phyloP scores from a whole-genome alignment of 2,888 invertebrate genomes.

The Orthosia gracilis region DNA sequence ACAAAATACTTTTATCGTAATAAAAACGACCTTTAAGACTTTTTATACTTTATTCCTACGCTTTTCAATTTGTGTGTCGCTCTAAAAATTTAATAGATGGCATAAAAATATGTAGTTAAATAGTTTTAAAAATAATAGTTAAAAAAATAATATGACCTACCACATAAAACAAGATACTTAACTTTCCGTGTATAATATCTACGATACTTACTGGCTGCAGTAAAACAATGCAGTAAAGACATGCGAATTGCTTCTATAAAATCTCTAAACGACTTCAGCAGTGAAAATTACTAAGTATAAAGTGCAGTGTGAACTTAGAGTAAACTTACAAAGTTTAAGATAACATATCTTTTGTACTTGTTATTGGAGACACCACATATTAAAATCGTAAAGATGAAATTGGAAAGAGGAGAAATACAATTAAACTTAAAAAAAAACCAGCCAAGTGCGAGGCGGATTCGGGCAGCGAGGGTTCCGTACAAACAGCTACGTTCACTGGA shows the following conservation, averaged over 20 bases:
- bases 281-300: slow-evolving; percentile 36
- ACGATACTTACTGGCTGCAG: slow-evolving; percentile 35
- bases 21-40: neutral
- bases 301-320: slow-evolving; percentile 37
- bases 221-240: slow-evolving; percentile 62
- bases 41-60: too few relatives aligned
- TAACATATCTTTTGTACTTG: slow-evolving; percentile 10
- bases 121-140: neutral
- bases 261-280: slow-evolving; percentile 50
- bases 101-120: neutral
- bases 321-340: slow-evolving; percentile 40
- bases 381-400: slow-evolving; percentile 1
- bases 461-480: too few relatives aligned
- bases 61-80: too few relatives aligned
- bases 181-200: slow-evolving; percentile 23
- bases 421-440: too few relatives aligned
- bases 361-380: slow-evolving; percentile 15
- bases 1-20: neutral
- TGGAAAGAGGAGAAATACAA: too few relatives aligned
- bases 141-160: slow-evolving; percentile 1
- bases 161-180: slow-evolving; percentile 36
- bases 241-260: slow-evolving; percentile 51
- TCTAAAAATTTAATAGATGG: too few relatives aligned
- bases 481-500: too few relatives aligned
- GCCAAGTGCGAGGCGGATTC: too few relatives aligned